These are phyloP conservation scores for Apamea crenata DNA, from an alignment of 2,888 invertebrate genomes.

Conservation along the genomic window DNA sequence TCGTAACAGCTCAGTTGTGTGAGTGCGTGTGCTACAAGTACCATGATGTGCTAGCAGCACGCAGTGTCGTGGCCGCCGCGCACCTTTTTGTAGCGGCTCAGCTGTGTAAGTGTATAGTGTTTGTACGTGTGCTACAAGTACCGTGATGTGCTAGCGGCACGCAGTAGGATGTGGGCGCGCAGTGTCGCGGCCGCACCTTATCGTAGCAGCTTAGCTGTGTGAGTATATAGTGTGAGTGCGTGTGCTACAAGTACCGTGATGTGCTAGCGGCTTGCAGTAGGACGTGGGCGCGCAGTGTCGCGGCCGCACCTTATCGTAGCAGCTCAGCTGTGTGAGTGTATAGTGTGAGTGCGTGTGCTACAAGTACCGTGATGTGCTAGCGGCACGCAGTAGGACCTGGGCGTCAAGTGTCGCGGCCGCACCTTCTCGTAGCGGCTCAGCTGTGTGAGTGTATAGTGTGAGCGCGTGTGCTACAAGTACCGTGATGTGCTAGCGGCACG, in stretches of 20 bases:
- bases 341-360: neutral
- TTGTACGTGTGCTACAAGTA: neutral
- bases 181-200: neutral
- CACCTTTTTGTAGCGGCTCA: too few relatives aligned
- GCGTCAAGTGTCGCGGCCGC: too few relatives aligned
- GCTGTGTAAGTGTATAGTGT: neutral
- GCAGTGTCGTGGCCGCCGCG: too few relatives aligned
- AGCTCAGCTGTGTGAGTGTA: neutral
- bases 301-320: neutral
- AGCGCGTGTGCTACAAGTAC: neutral
- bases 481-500: neutral
- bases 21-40: neutral
- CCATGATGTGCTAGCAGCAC: neutral
- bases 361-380: too few relatives aligned
- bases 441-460: neutral
- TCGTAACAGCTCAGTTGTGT: conserved; percentile 75
- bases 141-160: neutral
- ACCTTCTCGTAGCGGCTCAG: too few relatives aligned
- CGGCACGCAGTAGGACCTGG: too few relatives aligned
- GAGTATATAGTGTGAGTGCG: neutral
- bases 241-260: neutral
- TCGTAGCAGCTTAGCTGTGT: neutral
- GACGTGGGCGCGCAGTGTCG: neutral
- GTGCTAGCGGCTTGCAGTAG: neutral
- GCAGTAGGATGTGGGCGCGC: neutral